Evolutionary conservation across 2,888 invertebrate genomes (phyloP), one percentile per base, ranked within the genome.

Genomic region (Ectemnius cavifrons): DNA sequence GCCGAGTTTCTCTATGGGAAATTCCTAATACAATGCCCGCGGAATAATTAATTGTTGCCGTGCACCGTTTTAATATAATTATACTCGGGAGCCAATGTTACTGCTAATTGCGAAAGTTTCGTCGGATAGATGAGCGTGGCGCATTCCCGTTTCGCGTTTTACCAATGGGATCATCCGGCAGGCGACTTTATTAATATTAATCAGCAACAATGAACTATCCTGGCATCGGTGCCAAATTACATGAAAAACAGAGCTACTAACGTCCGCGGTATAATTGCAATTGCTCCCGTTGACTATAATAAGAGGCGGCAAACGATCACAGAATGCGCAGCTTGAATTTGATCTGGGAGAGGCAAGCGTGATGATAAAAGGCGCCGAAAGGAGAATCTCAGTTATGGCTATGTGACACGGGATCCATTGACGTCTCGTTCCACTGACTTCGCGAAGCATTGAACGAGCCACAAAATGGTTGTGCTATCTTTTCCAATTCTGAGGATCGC

Each of bases 61-160:
- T 70, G 70, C 69, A 77, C 67, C 71, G 82, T 80, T 82, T 82
- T 82, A 82, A 82, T 80, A 82, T 79, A 80, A 79, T 82, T 82
- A 75, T 79, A 66, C 74, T 68, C 65, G 66, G 63, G 67, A 69
- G 70, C 75, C 73, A 74, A 81, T 82, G 71, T 75, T 75, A 79
- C 70, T 79, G 79, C 80, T 79, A 82, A 80, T 82, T 82, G 82
- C 79, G 67, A 82, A 82, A 82, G 79, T 82, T 82, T 73, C 69
- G 57, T 16, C 56, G 60, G 16, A 1, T 37, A 37, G 37, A 37
- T 37, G 37, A 37, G 8, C 46, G 67, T 62, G 67, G 63, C 52
- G 46, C 71, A 66, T 66, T 67, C 59, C 52, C 68, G 66, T 45
- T 52, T 66, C 46, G 20, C 64, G 78, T 67, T 75, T 75, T 67